Conservation (phyloP, 1,140 invertebrate genomes). For the Mercenaria mercenaria region DNA sequence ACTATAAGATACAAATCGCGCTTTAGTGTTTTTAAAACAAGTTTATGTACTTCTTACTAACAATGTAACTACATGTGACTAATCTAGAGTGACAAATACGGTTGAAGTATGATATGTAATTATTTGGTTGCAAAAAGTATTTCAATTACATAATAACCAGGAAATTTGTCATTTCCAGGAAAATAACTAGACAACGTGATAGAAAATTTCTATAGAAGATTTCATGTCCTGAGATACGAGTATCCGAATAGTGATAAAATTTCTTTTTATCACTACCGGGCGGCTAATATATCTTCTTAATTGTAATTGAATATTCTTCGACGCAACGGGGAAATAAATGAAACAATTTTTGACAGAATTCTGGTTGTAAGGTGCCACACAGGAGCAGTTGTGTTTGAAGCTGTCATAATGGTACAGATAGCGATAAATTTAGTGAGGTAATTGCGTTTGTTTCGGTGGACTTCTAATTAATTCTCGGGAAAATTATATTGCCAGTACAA, state of each 20-base stretch:
- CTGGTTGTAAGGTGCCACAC: background rate
- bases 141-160: too few species aligned
- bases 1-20: too few species aligned
- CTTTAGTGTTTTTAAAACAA: too few species aligned
- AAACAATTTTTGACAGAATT: constrained; percentile 21
- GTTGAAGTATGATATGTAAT: too few species aligned
- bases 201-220: background rate
- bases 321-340: background rate
- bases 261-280: background rate
- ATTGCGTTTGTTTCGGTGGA: background rate
- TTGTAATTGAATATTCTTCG: background rate
- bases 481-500: constrained; percentile 1
- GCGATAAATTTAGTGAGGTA: background rate
- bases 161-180: too few species aligned
- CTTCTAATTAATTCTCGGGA: background rate
- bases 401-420: background rate
- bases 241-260: background rate
- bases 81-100: too few species aligned
- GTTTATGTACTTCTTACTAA: too few species aligned
- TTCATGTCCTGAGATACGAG: background rate
- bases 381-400: background rate
- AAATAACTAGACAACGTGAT: background rate
- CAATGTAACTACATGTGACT: too few species aligned
- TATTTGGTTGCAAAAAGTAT: too few species aligned
- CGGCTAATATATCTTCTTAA: background rate